Base-by-base conservation (phyloP, 2,797 vertebrate species). In the Ciconia nigra region DNA sequence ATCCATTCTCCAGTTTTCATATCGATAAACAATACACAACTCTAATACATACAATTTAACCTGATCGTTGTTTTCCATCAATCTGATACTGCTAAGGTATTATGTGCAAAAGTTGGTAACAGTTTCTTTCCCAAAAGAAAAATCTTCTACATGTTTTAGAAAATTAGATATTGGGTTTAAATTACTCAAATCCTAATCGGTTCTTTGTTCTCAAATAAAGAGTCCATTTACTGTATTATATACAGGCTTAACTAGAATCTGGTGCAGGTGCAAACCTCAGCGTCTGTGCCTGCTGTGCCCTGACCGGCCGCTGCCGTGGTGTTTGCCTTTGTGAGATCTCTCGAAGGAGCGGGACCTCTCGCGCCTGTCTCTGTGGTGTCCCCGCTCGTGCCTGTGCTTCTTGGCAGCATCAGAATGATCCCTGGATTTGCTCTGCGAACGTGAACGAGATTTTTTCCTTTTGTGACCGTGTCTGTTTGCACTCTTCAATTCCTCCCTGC, bases 291-390 rank as follows among this genome's bases (percentile, higher is more conserved):
- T 98, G 91, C 99, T 49, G 52, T 99, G 99, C 59, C 99, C 99
- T 11, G 99, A 99, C 93, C 99, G 99, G 51, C 99, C 91, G 73
- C 98, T 96, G 59, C 99, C 88, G 73, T 99, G 99, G 98, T 99
- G 99, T 90, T 99, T 99, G 96, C 99, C 98, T 98, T 99, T 99
- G 97, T 99, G 99, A 33, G 99, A 95, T 7, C 99, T 98, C 94
- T 99, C 99, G 26, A 99, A 99, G 8, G 99, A 99, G 31, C 99
- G 99, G 7, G 99, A 99, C 12, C 99, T 96, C 93, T 99, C 99
- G 5, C 99, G 98, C 63, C 99, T 97, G 73, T 99, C 99, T 15
- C 98, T 98, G 80, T 99, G 99, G 91, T 99, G 99, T 17, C 98
- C 96, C 62, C 99, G 98, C 93, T 99, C 99, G 3, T 99, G 99